phyloP scores from a whole-genome alignment of 2,888 invertebrate genomes.

The Aleiodes alternator region DNA sequence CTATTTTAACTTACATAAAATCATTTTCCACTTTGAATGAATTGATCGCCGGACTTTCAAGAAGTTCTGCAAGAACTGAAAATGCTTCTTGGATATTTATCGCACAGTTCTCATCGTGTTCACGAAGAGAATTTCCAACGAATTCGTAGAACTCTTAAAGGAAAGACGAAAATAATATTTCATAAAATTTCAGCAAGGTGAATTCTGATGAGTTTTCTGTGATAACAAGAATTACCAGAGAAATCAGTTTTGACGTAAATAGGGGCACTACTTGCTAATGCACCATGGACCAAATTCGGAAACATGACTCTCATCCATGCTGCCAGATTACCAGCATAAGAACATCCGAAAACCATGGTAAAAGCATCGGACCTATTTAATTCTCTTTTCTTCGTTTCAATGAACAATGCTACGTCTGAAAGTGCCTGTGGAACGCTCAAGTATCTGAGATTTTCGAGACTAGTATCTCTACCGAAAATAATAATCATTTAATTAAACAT shows the following conservation, averaged over 20 bases:
- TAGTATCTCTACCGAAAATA: conserved; percentile 76
- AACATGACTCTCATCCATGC: conserved; percentile 79
- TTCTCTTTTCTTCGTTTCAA: conserved; percentile 70
- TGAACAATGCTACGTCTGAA: conserved; percentile 72
- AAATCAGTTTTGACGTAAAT: conserved; percentile 79
- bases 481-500: not conserved
- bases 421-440: conserved; percentile 82
- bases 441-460: conserved; percentile 79
- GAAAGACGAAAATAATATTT: too few relatives aligned
- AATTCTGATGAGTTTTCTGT: not conserved
- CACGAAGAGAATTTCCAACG: too few relatives aligned
- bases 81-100: too few relatives aligned
- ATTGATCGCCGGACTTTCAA: too few relatives aligned
- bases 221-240: conserved; percentile 73
- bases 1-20: too few relatives aligned
- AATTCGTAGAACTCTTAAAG: too few relatives aligned
- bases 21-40: too few relatives aligned
- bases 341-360: conserved; percentile 72
- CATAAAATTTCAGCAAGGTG: not conserved
- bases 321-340: too few relatives aligned
- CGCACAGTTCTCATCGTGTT: too few relatives aligned
- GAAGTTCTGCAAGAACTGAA: too few relatives aligned
- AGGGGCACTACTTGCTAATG: conserved; percentile 80
- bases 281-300: conserved; percentile 79
- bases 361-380: conserved; percentile 67